Evolutionary conservation across 2,888 invertebrate genomes (phyloP).

Genomic region (Darwinula stevensoni): DNA sequence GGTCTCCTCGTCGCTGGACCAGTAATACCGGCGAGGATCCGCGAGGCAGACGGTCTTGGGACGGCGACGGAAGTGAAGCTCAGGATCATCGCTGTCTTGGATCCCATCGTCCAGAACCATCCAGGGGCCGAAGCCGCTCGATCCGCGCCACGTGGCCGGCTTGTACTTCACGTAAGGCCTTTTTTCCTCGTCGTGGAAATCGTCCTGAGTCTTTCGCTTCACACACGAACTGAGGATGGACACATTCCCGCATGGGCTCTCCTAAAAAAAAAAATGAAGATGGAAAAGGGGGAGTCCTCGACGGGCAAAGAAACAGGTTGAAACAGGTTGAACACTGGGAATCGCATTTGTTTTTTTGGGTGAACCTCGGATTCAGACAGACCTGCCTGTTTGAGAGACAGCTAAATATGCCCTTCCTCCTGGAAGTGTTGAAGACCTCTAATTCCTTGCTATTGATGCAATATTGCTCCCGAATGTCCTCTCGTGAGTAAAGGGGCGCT

Average conservation of each 20-base stretch:
- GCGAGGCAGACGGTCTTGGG: conserved; percentile 36
- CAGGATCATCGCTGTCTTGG: conserved; percentile 7
- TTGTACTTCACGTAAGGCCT: background rate
- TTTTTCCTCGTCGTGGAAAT: background rate
- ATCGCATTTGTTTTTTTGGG: background rate
- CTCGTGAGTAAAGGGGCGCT: conserved; percentile 34
- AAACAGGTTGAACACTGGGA: background rate
- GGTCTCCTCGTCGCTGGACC: no score
- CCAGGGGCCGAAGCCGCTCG: no score
- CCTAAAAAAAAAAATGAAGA: conserved; percentile 1
- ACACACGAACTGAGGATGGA: background rate
- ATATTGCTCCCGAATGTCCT: conserved; percentile 75
- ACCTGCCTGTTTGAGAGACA: no score
- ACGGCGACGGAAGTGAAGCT: conserved; percentile 46
- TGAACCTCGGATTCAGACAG: no score
- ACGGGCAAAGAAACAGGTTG: no score
- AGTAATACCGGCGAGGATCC: conserved; percentile 6
- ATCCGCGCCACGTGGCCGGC: background rate
- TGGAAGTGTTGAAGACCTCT: conserved; percentile 34
- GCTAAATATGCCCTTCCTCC: no score
- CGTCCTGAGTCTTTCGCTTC: background rate
- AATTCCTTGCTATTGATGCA: conserved; percentile 72
- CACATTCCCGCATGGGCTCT: background rate
- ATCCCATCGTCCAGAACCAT: conserved; percentile 1
- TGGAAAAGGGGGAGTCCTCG: no score